These are phyloP conservation scores for Crotalus adamanteus DNA, from an alignment of 2,797 vertebrate species.

Conservation along the genomic window DNA sequence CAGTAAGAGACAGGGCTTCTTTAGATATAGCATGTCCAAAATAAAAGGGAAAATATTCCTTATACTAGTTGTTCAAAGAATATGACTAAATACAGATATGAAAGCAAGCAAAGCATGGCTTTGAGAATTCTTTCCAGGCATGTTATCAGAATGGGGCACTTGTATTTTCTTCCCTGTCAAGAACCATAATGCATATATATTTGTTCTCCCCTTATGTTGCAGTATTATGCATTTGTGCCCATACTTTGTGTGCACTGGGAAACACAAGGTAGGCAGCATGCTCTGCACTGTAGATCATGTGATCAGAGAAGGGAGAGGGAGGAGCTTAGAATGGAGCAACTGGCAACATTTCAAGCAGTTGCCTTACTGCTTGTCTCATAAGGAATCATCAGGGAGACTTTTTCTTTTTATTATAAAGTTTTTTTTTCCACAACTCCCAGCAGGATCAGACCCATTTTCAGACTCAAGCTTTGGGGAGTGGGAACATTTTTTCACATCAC, in stretches of 20 bases:
- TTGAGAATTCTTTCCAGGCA: neutral
- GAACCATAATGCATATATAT: neutral
- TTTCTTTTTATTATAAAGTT: neutral
- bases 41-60: neutral
- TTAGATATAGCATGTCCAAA: neutral
- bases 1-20: neutral
- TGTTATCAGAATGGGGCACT: neutral
- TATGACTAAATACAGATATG: neutral
- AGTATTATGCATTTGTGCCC: neutral
- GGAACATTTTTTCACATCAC: neutral
- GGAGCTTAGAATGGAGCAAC: neutral
- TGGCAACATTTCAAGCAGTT: neutral
- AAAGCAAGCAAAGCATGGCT: neutral
- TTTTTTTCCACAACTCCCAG: neutral
- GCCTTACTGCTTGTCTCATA: neutral
- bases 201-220: neutral
- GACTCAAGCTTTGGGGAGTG: neutral
- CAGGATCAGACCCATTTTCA: neutral
- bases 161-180: neutral
- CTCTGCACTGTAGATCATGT: neutral
- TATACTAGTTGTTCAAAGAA: neutral
- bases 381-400: neutral
- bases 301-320: neutral
- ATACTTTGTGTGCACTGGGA: neutral
- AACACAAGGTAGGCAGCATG: neutral